These are phyloP conservation scores for Plutella xylostella DNA, from an alignment of 2,888 invertebrate species.

Conservation along the genomic window DNA sequence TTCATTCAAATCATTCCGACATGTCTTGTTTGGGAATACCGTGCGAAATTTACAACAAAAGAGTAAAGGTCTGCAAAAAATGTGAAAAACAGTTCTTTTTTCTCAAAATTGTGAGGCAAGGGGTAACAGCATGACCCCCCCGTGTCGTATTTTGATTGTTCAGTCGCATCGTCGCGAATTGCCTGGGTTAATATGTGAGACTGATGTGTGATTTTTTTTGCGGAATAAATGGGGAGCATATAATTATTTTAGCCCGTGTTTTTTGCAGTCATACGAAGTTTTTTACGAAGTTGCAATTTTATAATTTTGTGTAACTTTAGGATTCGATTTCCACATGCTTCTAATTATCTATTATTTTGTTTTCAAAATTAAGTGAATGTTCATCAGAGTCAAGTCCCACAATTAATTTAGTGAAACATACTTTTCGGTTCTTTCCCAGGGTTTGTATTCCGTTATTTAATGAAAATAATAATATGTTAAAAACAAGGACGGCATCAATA, in stretches of 20 bases:
- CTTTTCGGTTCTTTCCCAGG: too few species aligned
- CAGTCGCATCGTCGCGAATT: background rate
- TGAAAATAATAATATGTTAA: too few species aligned
- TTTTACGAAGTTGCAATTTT: background rate
- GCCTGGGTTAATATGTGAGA: background rate
- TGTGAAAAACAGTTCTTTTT: constrained; percentile 25
- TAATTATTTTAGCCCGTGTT: too few species aligned
- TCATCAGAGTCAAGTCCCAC: too few species aligned
- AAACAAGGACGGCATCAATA: constrained; percentile 3
- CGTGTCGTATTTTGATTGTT: constrained; percentile 32
- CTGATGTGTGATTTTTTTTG: background rate
- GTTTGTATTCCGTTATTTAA: too few species aligned
- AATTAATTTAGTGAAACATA: too few species aligned
- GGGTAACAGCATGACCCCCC: constrained; percentile 42
- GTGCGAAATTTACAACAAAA: constrained; percentile 60
- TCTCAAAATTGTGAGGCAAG: constrained; percentile 24
- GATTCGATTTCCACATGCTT: too few species aligned
- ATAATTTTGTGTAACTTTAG: too few species aligned
- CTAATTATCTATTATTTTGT: too few species aligned
- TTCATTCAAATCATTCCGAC: constrained; percentile 55
- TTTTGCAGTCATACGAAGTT: background rate
- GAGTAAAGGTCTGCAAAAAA: constrained; percentile 23
- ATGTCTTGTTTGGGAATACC: constrained; percentile 48
- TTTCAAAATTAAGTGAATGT: too few species aligned
- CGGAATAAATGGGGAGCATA: too few species aligned